phyloP scores from a whole-genome alignment of 2,888 invertebrate species.

The Nomada fabriciana region DNA sequence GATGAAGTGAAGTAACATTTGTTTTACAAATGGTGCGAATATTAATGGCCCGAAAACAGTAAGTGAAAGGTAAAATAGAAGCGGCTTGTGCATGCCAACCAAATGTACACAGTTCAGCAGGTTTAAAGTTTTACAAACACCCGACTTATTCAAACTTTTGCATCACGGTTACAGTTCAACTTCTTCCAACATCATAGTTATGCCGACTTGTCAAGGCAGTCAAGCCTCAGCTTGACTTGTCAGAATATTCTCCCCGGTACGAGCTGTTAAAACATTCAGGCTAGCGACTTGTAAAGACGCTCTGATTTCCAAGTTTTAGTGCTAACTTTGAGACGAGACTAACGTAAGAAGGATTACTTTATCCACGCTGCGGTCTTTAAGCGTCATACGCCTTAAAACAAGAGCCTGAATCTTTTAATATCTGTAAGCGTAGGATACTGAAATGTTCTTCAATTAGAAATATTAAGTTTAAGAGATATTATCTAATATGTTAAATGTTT shows the following conservation, averaged over 20 bases:
- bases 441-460: background rate
- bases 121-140: conserved; percentile 25
- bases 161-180: conserved; percentile 24
- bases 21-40: background rate
- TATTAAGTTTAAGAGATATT: too few relatives aligned
- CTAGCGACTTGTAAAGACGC: conserved; percentile 18
- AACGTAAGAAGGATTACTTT: conserved; percentile 17
- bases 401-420: conserved; percentile 7
- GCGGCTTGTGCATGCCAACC: conserved; percentile 7
- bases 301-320: conserved; percentile 30
- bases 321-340: conserved; percentile 17
- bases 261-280: conserved; percentile 34
- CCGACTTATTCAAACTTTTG: conserved; percentile 25
- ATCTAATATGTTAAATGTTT: too few relatives aligned
- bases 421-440: background rate
- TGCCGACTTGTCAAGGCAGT: conserved; percentile 26
- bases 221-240: conserved; percentile 27
- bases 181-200: conserved; percentile 17
- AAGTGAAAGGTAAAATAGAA: conserved; percentile 22
- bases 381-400: background rate
- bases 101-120: conserved; percentile 25
- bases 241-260: conserved; percentile 20
- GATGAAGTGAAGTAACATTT: background rate
- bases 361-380: background rate
- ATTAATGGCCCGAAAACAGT: background rate